Percentiles rank a stretch among this genome's conserved stretches.
Conservation (phyloP, 2,888 invertebrate species). For the Cataglyphis livida region DNA sequence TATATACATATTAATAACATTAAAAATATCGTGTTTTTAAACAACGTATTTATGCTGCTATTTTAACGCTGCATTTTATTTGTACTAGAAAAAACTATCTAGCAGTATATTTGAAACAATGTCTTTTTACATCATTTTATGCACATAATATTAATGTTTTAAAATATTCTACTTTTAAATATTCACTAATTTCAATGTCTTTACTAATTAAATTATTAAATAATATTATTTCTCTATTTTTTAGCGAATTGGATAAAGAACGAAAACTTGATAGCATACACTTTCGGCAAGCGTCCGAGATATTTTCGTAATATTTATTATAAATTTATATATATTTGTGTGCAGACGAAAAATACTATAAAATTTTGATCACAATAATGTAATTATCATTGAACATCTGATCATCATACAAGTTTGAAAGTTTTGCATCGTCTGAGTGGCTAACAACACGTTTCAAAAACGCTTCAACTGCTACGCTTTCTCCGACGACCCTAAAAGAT, state of each 20-base stretch:
- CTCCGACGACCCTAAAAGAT: conserved; percentile 79
- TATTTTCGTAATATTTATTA: background rate
- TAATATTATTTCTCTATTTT: background rate
- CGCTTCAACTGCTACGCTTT: conserved; percentile 72
- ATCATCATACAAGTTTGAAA: conserved; percentile 8
- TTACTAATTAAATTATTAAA: background rate
- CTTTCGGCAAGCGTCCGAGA: background rate
- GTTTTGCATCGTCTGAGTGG: conserved; percentile 32
- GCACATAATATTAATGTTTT: background rate
- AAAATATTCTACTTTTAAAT: background rate
- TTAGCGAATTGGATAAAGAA: background rate
- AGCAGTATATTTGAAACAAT: too few species aligned
- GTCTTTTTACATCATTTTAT: background rate
- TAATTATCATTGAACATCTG: conserved; percentile 3
- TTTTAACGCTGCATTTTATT: too few species aligned
- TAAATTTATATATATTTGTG: background rate
- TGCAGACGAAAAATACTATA: background rate
- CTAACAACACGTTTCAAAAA: conserved; percentile 38
- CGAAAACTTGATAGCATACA: background rate
- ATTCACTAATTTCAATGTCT: background rate
- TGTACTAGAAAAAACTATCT: too few species aligned
- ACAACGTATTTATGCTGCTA: too few species aligned
- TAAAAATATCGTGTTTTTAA: too few species aligned
- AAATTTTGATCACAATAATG: background rate
- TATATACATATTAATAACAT: too few species aligned